A percentile compares a stretch with the other conserved stretches of the same genome.
These are phyloP conservation scores for Napeogenes sylphis DNA, from an alignment of 2,888 invertebrate species.

Conservation along the genomic window DNA sequence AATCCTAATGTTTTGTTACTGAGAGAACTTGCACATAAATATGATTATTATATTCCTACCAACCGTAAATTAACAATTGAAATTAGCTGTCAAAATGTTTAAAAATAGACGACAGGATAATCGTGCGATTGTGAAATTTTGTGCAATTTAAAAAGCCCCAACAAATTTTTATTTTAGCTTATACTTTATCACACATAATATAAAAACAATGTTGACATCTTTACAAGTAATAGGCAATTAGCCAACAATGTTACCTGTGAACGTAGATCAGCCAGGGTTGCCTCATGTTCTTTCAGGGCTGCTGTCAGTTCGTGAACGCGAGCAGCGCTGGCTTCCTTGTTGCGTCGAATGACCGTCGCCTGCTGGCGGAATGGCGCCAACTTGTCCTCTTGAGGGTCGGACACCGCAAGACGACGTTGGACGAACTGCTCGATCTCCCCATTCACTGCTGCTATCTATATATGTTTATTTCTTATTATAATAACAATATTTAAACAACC, in stretches of 20 bases:
- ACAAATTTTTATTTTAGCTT: no score
- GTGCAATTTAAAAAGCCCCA: no score
- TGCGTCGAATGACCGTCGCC: constrained; percentile 86
- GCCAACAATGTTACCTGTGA: constrained; percentile 52
- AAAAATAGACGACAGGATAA: no score
- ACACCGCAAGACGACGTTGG: constrained; percentile 81
- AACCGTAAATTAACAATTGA: no score
- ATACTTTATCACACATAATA: no score
- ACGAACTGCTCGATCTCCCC: constrained; percentile 84
- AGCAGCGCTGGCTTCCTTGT: constrained; percentile 86
- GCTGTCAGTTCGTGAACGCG: constrained; percentile 82
- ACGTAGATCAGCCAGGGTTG: constrained; percentile 78
- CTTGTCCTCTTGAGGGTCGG: constrained; percentile 83
- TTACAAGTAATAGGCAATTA: no score
- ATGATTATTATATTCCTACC: no score
- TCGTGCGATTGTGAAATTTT: no score
- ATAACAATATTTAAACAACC: background rate
- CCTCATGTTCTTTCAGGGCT: constrained; percentile 78
- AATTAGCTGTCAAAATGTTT: no score
- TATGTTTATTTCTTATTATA: background rate
- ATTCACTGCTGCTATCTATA: constrained; percentile 70
- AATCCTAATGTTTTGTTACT: no score
- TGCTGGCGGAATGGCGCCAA: constrained; percentile 91
- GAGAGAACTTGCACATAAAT: no score
- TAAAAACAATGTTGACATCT: no score